A percentile compares a stretch with the other conserved stretches of the same genome.
These are phyloP conservation scores for Lophura swinhoii DNA, from an alignment of 2,797 vertebrate species.

Conservation along the genomic window DNA sequence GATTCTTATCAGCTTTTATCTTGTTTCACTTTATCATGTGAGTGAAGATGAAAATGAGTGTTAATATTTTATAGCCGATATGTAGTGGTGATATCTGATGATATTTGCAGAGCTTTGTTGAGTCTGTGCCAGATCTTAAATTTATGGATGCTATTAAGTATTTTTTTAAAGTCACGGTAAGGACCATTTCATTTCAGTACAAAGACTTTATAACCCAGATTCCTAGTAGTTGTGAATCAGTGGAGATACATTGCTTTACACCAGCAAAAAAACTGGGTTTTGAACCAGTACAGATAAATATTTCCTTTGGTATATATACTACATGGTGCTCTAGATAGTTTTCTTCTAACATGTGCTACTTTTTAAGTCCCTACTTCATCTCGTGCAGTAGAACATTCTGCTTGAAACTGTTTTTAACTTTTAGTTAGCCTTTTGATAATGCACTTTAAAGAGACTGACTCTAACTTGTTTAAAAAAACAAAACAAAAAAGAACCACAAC, in stretches of 20 bases:
- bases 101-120: background rate
- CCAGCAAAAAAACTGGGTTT: background rate
- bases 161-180: background rate
- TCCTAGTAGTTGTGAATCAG: background rate
- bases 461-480: background rate
- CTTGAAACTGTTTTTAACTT: background rate
- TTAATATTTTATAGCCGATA: slow-evolving; percentile 2
- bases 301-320: background rate
- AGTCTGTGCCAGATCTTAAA: background rate
- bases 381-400: background rate
- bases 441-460: background rate
- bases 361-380: background rate
- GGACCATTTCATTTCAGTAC: background rate
- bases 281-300: background rate
- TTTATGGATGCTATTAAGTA: background rate
- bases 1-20: background rate
- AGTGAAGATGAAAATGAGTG: background rate
- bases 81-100: background rate
- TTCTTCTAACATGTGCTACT: background rate
- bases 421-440: background rate
- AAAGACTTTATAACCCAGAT: background rate
- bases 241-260: background rate
- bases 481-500: background rate
- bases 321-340: background rate
- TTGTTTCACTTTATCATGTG: background rate